Evolutionary conservation across 2,888 invertebrate species (phyloP).

Genomic region (Tyria jacobaeae): DNA sequence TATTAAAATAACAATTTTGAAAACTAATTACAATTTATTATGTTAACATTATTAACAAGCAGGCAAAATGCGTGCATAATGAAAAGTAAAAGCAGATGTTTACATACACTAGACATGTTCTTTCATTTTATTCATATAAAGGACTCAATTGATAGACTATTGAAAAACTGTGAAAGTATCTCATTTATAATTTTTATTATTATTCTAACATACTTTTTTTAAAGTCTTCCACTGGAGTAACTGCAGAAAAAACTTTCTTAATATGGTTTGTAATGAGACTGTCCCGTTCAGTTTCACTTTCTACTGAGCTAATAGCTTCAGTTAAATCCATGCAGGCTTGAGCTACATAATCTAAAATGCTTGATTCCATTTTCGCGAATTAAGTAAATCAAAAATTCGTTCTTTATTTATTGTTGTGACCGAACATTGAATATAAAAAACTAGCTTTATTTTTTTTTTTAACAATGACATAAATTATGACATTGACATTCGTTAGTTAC

Average conservation of each 20-base stretch:
- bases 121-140: not conserved
- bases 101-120: not conserved
- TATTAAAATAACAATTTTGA: too few species aligned
- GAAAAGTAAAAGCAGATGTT: not conserved
- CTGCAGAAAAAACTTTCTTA: constrained; percentile 76
- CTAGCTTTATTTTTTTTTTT: too few species aligned
- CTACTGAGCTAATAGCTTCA: constrained; percentile 67
- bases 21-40: too few species aligned
- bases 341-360: constrained; percentile 78
- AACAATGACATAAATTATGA: not conserved
- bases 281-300: constrained; percentile 76
- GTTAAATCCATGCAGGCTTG: constrained; percentile 87
- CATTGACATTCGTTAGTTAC: not conserved
- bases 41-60: not conserved
- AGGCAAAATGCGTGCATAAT: not conserved
- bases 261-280: constrained; percentile 85
- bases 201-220: constrained; percentile 71
- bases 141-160: not conserved
- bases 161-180: not conserved
- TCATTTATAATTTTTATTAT: not conserved
- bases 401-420: too few species aligned
- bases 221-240: constrained; percentile 75
- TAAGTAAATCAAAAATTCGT: too few species aligned
- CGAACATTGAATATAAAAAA: too few species aligned
- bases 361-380: constrained; percentile 67